Conservation (phyloP, 1,140 invertebrate species). For the Brachionus koreanus region DNA sequence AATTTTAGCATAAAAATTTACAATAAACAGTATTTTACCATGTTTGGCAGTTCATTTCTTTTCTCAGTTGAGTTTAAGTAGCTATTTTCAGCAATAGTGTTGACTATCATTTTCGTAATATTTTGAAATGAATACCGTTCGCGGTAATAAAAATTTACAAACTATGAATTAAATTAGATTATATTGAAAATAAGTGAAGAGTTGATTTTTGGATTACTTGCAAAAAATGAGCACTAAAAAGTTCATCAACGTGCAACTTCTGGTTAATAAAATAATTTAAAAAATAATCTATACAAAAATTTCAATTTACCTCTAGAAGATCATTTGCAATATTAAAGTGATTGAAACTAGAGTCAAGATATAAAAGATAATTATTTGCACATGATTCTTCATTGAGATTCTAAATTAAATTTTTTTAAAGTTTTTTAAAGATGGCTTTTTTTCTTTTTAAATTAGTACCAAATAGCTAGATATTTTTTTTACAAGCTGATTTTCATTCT, state of each 20-base stretch:
- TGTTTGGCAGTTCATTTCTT: not conserved
- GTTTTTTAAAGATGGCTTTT: not conserved
- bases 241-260: slow-evolving; percentile 38
- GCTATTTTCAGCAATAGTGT: not conserved
- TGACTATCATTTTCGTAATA: not conserved
- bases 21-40: not conserved
- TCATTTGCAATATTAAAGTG: slow-evolving; percentile 14
- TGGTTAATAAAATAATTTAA: not conserved
- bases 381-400: slow-evolving; percentile 26
- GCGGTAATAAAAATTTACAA: slow-evolving; percentile 38
- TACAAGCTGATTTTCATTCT: slow-evolving; percentile 24
- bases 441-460: not conserved
- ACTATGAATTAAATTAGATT: not conserved
- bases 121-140: slow-evolving; percentile 35
- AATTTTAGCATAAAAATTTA: not conserved
- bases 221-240: slow-evolving; percentile 34
- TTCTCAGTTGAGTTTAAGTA: not conserved
- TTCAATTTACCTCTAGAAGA: not conserved
- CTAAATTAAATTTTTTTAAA: not conserved
- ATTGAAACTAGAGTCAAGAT: slow-evolving; percentile 8
- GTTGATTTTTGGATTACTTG: not conserved
- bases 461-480: slow-evolving; percentile 12
- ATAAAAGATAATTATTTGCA: not conserved
- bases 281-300: not conserved
- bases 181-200: not conserved